Base-by-base conservation (phyloP, 2,888 invertebrate genomes). In the Cryptosula pallasiana region DNA sequence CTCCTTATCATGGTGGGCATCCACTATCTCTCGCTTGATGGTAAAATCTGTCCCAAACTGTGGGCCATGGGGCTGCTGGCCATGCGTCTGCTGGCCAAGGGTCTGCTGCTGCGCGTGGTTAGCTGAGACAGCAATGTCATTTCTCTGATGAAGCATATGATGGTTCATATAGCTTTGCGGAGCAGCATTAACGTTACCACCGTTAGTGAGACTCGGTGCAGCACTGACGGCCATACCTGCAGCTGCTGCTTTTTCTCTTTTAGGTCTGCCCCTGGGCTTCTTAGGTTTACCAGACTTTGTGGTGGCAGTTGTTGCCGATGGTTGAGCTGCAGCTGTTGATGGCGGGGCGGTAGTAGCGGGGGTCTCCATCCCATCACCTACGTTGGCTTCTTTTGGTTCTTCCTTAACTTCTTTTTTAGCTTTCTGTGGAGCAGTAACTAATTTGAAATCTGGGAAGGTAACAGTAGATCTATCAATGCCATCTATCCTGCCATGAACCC, bases 401-500 rank as follows among this genome's bases (percentile, higher is more conserved):
- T 36, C 45, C 25, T 54, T 54, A 5, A 54, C 70, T 36, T 70
- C 70, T 25, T 70, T 70, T 36, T 70, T 70, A 5, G 36, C 70
- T 54, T 70, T 70, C 45, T 70, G 36, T 2, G 70, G 70, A 54
- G 70, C 70, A 20, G 70, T 70, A 54, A 54, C 55, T 9, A 70
- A 23, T 23, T 70, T 54, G 32, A 70, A 76, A 74, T 82, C 81
- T 1, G 83, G 81, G 74, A 85, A 85, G 55, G 78, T 78, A n/a
- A 85, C 79, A 45, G 83, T 83, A 5, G 81, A 77, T 1, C 83
- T 81, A 69, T 80, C 78, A 0, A 83, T 75, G 35, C 77, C 74
- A 1, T 78, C 76, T 0, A 80, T 72, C 63, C 91, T 88, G 1
- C 96, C 96, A 32, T 63, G 34, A n/a, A 32, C 63, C 85, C 93